These are phyloP conservation scores for Hyppa rectilinea DNA, from an alignment of 2,888 invertebrate species.

Conservation along the genomic window DNA sequence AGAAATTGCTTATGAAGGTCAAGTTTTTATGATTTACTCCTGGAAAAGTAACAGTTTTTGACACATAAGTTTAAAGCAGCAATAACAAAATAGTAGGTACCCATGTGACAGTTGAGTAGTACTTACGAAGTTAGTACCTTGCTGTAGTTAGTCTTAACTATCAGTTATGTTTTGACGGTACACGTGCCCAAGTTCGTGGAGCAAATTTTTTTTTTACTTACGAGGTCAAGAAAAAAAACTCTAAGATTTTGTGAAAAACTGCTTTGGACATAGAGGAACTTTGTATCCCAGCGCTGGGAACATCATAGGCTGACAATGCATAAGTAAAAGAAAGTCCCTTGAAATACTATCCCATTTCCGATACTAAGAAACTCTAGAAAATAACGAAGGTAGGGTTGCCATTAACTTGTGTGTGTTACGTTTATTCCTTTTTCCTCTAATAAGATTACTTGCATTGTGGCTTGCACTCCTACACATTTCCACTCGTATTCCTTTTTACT, in stretches of 20 bases:
- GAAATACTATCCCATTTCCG: not conserved
- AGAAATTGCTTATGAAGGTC: not conserved
- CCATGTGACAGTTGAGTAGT: too few species aligned
- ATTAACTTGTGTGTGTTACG: not conserved
- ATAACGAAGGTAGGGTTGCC: not conserved
- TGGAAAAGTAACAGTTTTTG: not conserved
- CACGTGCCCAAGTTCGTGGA: not conserved
- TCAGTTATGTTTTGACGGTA: not conserved
- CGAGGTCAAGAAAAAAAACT: too few species aligned
- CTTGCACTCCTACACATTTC: not conserved
- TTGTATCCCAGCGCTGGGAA: not conserved
- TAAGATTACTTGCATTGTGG: constrained; percentile 32
- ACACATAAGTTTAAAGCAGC: not conserved
- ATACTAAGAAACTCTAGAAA: not conserved
- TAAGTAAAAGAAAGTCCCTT: not conserved
- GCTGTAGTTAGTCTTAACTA: not conserved
- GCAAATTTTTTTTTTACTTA: too few species aligned
- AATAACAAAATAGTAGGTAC: not conserved
- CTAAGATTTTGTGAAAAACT: too few species aligned
- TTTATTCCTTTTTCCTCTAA: constrained; percentile 9
- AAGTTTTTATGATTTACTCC: constrained; percentile 9
- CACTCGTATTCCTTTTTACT: constrained; percentile 6
- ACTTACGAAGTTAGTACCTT: not conserved
- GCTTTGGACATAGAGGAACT: not conserved
- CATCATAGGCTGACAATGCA: too few species aligned